Percentiles rank a stretch among this genome's conserved stretches.
These are phyloP conservation scores for Spilogale gracilis DNA, from an alignment of 2,113 vertebrate genomes.

Conservation along the genomic window DNA sequence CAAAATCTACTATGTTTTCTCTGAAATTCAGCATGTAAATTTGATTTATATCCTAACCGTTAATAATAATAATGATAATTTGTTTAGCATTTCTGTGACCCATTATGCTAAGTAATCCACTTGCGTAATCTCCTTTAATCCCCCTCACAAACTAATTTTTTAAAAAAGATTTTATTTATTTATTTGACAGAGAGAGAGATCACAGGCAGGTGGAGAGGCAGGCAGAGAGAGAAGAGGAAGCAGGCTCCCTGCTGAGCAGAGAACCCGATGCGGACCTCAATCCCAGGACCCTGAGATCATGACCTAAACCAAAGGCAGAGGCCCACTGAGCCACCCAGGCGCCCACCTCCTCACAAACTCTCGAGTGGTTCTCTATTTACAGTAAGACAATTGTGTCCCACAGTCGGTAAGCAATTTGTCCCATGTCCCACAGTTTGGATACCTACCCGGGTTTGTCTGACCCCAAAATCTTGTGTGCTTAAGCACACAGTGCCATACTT, in stretches of 20 bases:
- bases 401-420: not conserved
- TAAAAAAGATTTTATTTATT: no score
- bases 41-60: not conserved
- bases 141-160: not conserved
- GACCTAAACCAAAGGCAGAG: no score
- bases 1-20: not conserved
- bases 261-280: no score
- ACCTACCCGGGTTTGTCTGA: not conserved
- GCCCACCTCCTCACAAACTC: not conserved
- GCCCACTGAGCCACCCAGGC: no score
- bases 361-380: not conserved
- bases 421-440: not conserved
- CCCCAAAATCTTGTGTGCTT: not conserved
- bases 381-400: not conserved
- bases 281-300: no score
- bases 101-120: not conserved
- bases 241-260: no score
- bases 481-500: not conserved
- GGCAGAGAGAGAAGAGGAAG: no score
- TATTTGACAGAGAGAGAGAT: no score
- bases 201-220: no score
- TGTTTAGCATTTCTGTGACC: constrained; percentile 18
- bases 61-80: not conserved
- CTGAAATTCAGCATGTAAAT: constrained; percentile 1
- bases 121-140: not conserved